Conservation (phyloP, 2,113 vertebrate species). For the Phocoena phocoena region DNA sequence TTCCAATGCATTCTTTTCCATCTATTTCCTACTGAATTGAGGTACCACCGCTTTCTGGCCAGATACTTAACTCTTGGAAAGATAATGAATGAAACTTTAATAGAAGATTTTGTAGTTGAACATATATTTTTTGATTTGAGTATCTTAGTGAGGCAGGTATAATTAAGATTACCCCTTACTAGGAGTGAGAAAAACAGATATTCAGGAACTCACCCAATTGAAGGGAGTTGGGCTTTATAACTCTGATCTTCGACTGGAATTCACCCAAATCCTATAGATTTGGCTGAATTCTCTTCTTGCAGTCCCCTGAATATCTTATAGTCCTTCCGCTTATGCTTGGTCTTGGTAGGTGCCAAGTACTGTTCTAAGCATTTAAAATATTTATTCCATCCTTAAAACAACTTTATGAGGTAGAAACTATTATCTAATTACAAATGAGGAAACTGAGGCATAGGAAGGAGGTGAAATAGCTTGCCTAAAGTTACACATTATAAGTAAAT, state of each 20-base stretch:
- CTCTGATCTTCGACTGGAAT: neutral
- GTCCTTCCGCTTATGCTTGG: neutral
- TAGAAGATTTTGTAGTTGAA: neutral
- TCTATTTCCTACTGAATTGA: neutral
- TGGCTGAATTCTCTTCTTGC: neutral
- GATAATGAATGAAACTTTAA: conserved; percentile 25
- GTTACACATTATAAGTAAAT: neutral
- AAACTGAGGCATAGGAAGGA: neutral
- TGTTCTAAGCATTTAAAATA: conserved; percentile 20
- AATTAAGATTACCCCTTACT: neutral
- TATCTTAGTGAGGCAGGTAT: neutral
- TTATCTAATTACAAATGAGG: conserved; percentile 22
- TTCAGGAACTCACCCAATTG: neutral
- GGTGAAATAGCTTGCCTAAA: conserved; percentile 20
- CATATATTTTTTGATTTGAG: neutral
- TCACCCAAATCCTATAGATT: neutral
- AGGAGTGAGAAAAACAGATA: neutral
- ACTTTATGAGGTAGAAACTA: conserved; percentile 13
- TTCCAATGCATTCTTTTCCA: neutral
- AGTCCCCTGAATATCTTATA: neutral
- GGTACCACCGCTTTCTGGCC: neutral
- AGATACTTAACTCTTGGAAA: neutral
- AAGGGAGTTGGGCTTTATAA: conserved; percentile 1
- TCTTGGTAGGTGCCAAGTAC: neutral
- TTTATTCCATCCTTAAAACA: neutral